A percentile compares a stretch with the other conserved stretches of the same genome.
Evolutionary conservation across 1,140 invertebrate genomes (phyloP).

Genomic region (Aphaenogaster floridana): DNA sequence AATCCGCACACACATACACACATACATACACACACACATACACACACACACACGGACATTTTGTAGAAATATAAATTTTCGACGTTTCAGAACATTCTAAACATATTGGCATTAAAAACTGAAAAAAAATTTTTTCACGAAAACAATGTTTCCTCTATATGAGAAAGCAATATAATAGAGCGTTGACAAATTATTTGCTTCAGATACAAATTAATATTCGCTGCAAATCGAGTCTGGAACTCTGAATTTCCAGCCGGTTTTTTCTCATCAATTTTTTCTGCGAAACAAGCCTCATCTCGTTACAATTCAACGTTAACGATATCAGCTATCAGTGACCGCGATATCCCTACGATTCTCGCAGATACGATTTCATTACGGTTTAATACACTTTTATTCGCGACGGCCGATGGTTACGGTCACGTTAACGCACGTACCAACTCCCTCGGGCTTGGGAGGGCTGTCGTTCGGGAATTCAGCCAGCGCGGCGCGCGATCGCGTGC

Average conservation of each 20-base stretch:
- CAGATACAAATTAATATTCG: neutral
- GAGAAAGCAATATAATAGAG: no score
- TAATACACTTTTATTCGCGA: slow-evolving; percentile 52
- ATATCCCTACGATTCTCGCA: neutral
- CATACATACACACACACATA: no score
- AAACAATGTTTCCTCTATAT: no score
- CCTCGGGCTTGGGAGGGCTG: slow-evolving; percentile 43
- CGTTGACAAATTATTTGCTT: neutral
- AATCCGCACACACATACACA: no score
- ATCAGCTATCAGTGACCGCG: slow-evolving; percentile 12
- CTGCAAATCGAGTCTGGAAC: neutral
- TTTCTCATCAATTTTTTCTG: slow-evolving; percentile 11
- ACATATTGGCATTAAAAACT: no score
- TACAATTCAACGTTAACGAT: slow-evolving; percentile 7
- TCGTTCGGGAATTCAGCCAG: slow-evolving; percentile 46
- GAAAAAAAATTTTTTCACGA: no score
- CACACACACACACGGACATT: no score
- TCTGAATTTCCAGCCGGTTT: neutral
- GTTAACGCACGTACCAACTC: slow-evolving; percentile 45
- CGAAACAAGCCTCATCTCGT: slow-evolving; percentile 7
- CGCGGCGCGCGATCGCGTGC: slow-evolving; percentile 54
- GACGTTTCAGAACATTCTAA: no score
- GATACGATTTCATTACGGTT: slow-evolving; percentile 47
- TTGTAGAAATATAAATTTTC: no score
- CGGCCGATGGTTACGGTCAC: slow-evolving; percentile 36